Evolutionary conservation across 2,113 vertebrate species (phyloP).

Genomic region (Corythornis vintsioides): DNA sequence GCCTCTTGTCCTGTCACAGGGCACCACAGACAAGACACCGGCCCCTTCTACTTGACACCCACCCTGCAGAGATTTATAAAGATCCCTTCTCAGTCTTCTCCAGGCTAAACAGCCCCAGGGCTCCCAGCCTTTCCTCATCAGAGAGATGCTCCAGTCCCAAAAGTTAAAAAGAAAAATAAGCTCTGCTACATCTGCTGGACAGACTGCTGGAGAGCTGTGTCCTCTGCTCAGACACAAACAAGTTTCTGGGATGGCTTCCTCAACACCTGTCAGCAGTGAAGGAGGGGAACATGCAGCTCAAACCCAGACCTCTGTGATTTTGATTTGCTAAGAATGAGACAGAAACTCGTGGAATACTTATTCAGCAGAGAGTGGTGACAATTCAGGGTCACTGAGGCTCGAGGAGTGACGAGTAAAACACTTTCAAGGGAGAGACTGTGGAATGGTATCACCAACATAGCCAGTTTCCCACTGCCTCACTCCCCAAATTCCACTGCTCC

Average conservation of each 20-base stretch:
- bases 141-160: no score
- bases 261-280: not conserved
- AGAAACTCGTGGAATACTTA: not conserved
- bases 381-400: not conserved
- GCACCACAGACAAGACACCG: no score
- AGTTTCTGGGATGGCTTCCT: not conserved
- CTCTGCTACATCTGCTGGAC: fast-evolving
- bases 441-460: not conserved
- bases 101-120: no score
- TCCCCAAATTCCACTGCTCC: not conserved
- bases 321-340: not conserved
- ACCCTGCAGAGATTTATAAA: no score
- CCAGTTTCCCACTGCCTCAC: not conserved
- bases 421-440: not conserved
- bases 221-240: not conserved
- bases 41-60: no score
- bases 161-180: not conserved
- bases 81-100: no score
- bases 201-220: not conserved
- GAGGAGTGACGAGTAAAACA: not conserved
- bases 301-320: not conserved
- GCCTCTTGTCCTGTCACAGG: no score
- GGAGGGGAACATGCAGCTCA: not conserved
- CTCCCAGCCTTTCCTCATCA: no score
- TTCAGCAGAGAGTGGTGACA: not conserved